phyloP scores from a whole-genome alignment of 2,888 invertebrate genomes.

The Scaeva pyrastri region DNA sequence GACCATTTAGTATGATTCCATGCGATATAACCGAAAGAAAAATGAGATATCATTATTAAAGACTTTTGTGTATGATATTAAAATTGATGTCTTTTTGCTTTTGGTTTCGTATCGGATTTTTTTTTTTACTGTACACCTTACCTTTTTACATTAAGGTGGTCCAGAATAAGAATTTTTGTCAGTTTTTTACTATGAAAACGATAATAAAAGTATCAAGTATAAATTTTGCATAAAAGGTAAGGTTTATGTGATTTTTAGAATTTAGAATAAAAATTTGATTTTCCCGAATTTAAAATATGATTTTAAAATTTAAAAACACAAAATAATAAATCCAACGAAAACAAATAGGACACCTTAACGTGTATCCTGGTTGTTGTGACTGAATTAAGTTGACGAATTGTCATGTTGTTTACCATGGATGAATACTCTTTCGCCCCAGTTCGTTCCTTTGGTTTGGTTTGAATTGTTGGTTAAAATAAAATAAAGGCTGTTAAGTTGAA shows the following conservation, averaged over 20 bases:
- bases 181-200: neutral
- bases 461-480: neutral
- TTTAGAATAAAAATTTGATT: too few species aligned
- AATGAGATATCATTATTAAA: slow-evolving; percentile 10
- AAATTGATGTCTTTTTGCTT: slow-evolving; percentile 24
- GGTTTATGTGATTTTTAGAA: too few species aligned
- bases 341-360: too few species aligned
- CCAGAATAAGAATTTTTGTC: too few species aligned
- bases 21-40: neutral
- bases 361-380: slow-evolving; percentile 1
- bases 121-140: too few species aligned
- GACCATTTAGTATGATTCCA: neutral
- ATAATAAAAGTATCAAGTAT: too few species aligned
- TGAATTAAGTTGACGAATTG: slow-evolving; percentile 41
- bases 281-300: too few species aligned
- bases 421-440: neutral
- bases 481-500: slow-evolving; percentile 8
- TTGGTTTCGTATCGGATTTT: neutral
- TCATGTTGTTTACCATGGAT: slow-evolving; percentile 31
- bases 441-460: neutral
- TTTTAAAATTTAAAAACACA: too few species aligned
- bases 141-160: too few species aligned
- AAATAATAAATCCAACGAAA: too few species aligned
- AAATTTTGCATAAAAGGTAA: too few species aligned
- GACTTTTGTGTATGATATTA: slow-evolving; percentile 25